Evolutionary conservation across 1,140 invertebrate genomes (phyloP), one percentile per base, ranked within the genome.

Genomic region (Stenopsyche tienmushanensis): DNA sequence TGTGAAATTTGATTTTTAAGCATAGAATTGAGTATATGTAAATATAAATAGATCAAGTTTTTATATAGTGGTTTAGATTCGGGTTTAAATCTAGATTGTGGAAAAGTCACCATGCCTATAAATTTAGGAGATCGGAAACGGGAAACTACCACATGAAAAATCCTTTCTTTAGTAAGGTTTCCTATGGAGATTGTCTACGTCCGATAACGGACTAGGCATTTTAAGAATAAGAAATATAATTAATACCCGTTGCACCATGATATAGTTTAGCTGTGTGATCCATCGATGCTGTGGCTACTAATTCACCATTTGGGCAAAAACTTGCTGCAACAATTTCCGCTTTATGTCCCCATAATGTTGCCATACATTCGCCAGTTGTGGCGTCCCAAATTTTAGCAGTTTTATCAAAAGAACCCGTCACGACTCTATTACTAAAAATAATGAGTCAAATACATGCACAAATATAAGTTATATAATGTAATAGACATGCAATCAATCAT

Each of bases 351-450:
- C 83, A 84, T 64, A 90, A 82, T 0, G 85, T 90, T 57, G 84
- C 77, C 21, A 87, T 76, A 72, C 87, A 90, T 54, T 88, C 84
- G 0, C 87, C 90, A 0, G 82, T 86, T 57, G 79, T 79, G 0
- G 84, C 77, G 62, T 83, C 82, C 90, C 90, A 92, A 50, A 93
- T 76, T 68, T 83, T 86, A 21, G 86, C 87, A 0, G 89, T 90
- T 74, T 88, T 90, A 75, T 93, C 91, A 75, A 93, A 93, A 0
- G 90, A 91, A 26, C 88, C 89, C 0, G 90, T 92, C 23, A 89
- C 77, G 15, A 91, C 86, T 76, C 86, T 86, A 72, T 91, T 86
- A 49, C 90, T 92, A 73, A 52, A 34, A 77, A 79, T 64, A 53
- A 45, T 44, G 24, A 25, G 2, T 52, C 15, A 21, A 5, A 45